A percentile compares a stretch with the other conserved stretches of the same genome.
Conservation (phyloP, 2,113 vertebrate species). For the Campylorhamphus procurvoides region DNA sequence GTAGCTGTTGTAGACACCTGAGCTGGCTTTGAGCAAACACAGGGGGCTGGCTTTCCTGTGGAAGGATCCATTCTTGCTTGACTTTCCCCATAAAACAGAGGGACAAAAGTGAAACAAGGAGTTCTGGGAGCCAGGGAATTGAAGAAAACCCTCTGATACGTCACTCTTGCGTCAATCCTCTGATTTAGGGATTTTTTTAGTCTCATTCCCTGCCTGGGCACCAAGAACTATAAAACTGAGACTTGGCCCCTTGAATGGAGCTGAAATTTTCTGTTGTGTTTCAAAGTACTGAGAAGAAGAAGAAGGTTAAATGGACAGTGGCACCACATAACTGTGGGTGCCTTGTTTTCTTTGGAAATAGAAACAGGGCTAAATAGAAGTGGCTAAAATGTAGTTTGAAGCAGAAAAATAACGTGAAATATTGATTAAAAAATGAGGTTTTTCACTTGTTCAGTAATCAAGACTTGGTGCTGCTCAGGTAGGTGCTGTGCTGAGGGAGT, state of each 20-base stretch:
- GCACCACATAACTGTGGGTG: not conserved
- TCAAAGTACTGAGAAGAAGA: not conserved
- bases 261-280: not conserved
- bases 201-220: not conserved
- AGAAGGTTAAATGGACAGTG: not conserved
- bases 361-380: not conserved
- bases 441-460: not conserved
- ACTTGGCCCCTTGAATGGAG: fast-evolving
- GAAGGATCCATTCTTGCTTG: not conserved
- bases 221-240: not conserved
- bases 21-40: not conserved
- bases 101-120: not conserved
- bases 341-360: not conserved
- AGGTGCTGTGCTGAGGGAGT: not conserved
- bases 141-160: fast-evolving
- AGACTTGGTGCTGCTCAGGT: not conserved
- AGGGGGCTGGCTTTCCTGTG: not conserved
- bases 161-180: not conserved
- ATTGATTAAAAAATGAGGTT: fast-evolving
- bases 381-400: not conserved
- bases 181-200: not conserved
- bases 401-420: not conserved
- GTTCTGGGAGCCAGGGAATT: not conserved
- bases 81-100: not conserved
- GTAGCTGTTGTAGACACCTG: not conserved